Evolutionary conservation across 2,113 vertebrate species (phyloP).

Genomic region (Ciconia boyciana): DNA sequence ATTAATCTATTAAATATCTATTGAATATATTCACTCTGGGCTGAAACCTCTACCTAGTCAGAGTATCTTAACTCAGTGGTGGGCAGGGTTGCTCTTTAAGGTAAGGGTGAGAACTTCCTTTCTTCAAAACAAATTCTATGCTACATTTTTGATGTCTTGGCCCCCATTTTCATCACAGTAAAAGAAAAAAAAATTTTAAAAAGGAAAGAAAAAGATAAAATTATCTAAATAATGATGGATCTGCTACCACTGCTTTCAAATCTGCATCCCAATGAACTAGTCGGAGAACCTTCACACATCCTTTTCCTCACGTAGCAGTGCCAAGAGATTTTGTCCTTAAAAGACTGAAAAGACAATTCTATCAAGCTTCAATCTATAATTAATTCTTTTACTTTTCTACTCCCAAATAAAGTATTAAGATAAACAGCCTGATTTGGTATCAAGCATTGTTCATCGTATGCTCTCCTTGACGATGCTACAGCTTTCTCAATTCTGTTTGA

Average conservation of each 20-base stretch:
- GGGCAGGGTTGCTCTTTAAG: not conserved
- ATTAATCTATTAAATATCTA: not conserved
- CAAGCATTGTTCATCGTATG: not conserved
- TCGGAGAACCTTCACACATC: not conserved
- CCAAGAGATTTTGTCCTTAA: not conserved
- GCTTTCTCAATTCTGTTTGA: slow-evolving; percentile 6
- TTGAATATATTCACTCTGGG: not conserved
- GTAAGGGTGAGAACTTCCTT: not conserved
- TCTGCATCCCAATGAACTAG: not conserved
- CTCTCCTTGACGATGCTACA: not conserved
- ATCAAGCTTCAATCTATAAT: not conserved
- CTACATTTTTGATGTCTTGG: not conserved
- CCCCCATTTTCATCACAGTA: rapidly evolving
- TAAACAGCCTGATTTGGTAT: not conserved
- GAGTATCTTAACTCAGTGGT: not conserved
- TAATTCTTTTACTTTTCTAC: not conserved
- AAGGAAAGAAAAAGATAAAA: not conserved
- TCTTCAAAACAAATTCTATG: not conserved
- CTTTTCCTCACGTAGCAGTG: not conserved
- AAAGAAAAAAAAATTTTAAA: not conserved
- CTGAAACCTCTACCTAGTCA: not conserved
- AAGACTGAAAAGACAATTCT: not conserved
- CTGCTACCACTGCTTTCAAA: not conserved
- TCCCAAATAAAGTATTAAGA: not conserved
- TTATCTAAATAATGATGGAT: not conserved